Percentiles rank a stretch among this genome's conserved stretches.
Conservation (phyloP, 2,888 invertebrate genomes). For the Nebria salina region DNA sequence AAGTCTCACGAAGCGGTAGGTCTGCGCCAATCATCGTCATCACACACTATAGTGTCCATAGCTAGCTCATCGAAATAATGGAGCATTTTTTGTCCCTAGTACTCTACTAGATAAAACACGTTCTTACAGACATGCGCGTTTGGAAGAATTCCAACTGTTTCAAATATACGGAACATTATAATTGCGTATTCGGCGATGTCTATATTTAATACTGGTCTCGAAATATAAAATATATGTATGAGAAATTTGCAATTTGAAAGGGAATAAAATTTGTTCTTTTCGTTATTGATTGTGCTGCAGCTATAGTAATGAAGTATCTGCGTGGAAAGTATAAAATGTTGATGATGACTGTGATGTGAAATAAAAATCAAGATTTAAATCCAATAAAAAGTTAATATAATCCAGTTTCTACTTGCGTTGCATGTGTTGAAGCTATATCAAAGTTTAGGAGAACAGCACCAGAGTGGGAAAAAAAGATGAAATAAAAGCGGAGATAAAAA, state of each 20-base stretch:
- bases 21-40: background rate
- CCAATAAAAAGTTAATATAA: background rate
- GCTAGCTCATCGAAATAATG: background rate
- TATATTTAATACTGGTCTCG: no score
- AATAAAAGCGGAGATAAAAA: background rate
- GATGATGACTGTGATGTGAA: no score
- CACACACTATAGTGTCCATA: background rate
- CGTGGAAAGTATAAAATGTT: no score
- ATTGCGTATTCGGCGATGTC: no score
- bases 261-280: no score
- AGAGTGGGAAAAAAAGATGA: background rate
- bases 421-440: background rate
- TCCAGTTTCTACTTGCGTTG: background rate
- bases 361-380: background rate
- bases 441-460: background rate
- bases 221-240: no score
- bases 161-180: no score
- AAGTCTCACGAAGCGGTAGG: conserved; percentile 1
- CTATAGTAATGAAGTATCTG: no score
- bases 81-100: background rate
- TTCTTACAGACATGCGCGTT: background rate
- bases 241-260: no score
- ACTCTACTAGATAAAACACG: background rate
- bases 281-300: no score
- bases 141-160: background rate